phyloP scores from a whole-genome alignment of 2,797 vertebrate species.

The Acipenser oxyrinchus region DNA sequence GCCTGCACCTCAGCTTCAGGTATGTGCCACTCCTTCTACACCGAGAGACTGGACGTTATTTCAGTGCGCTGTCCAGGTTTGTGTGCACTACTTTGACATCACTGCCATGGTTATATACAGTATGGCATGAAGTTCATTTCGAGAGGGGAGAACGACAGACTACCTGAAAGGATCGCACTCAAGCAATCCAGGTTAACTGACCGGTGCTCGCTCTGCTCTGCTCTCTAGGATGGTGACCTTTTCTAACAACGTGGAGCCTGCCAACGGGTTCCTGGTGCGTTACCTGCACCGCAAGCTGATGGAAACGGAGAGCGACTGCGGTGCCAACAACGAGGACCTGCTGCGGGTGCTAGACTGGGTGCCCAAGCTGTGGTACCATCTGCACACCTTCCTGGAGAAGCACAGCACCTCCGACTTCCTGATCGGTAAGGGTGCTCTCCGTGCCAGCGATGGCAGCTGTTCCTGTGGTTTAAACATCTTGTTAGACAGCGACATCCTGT shows the following conservation, averaged over 20 bases:
- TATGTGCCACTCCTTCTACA: slow-evolving; percentile 32
- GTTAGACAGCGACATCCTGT: background rate
- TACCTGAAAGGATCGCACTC: background rate
- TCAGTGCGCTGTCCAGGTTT: background rate
- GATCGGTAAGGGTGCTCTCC: slow-evolving; percentile 61
- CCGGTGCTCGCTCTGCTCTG: background rate
- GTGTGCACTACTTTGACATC: background rate
- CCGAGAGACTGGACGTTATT: background rate
- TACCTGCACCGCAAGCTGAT: slow-evolving; percentile 88
- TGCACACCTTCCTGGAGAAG: slow-evolving; percentile 93
- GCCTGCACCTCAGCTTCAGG: slow-evolving; percentile 96
- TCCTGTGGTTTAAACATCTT: background rate
- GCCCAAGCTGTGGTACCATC: slow-evolving; percentile 92
- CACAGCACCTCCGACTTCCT: slow-evolving; percentile 96
- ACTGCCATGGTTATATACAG: background rate
- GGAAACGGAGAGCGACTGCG: slow-evolving; percentile 67
- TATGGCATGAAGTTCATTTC: background rate
- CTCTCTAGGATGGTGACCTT: slow-evolving; percentile 83
- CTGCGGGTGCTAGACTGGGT: slow-evolving; percentile 87
- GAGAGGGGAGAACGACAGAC: background rate
- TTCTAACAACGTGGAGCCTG: slow-evolving; percentile 93
- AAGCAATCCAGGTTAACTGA: background rate
- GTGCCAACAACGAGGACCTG: slow-evolving; percentile 65
- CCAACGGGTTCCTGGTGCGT: slow-evolving; percentile 85
- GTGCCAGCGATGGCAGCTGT: background rate